phyloP scores from a whole-genome alignment of 2,797 vertebrate species.

The Muscicapa striata region DNA sequence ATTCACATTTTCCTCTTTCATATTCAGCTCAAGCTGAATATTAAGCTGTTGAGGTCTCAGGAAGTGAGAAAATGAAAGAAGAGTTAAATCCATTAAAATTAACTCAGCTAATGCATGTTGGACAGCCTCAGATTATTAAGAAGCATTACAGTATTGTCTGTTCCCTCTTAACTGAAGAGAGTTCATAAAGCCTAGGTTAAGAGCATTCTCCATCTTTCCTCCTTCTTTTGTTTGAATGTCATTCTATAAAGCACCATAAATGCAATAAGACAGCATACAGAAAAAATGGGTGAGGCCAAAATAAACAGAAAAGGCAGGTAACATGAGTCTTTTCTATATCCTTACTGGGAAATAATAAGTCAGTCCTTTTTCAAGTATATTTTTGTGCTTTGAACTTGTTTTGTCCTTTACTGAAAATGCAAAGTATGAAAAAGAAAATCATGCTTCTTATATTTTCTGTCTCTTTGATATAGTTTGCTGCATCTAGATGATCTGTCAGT shows the following conservation, averaged over 20 bases:
- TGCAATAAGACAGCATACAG: neutral
- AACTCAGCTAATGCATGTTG: neutral
- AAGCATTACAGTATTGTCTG: neutral
- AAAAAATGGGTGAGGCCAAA: neutral
- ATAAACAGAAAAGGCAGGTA: neutral
- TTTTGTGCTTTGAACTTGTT: neutral
- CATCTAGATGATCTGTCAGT: conserved; percentile 39
- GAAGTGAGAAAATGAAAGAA: neutral
- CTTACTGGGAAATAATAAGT: neutral
- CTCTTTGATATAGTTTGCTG: neutral
- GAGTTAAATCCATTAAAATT: conserved; percentile 3
- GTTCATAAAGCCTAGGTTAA: conserved; percentile 4
- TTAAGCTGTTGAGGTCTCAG: neutral
- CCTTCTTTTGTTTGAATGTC: neutral
- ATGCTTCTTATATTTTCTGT: neutral
- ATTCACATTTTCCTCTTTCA: neutral
- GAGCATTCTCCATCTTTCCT: neutral
- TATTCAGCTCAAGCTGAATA: neutral
- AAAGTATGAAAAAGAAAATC: conserved; percentile 24
- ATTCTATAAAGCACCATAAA: neutral
- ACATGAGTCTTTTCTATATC: neutral
- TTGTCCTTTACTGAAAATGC: conserved; percentile 37
- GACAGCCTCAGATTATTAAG: neutral
- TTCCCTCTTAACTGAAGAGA: neutral
- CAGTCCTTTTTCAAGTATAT: neutral